Conservation (phyloP, 2,113 vertebrate species). For the Choloepus hoffmanni region DNA sequence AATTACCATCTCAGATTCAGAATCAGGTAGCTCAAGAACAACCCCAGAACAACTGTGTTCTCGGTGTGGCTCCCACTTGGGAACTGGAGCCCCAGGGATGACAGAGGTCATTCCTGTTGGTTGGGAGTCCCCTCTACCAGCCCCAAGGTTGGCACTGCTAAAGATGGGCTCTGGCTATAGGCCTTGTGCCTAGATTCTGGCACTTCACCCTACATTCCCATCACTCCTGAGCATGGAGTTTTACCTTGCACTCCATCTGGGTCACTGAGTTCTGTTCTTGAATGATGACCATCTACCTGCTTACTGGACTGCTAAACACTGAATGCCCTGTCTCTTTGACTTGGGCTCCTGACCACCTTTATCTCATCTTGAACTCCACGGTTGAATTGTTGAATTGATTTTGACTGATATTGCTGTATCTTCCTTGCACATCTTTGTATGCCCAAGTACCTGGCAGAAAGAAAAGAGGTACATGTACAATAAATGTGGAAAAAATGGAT, state of each 20-base stretch:
- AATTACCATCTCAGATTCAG: neutral
- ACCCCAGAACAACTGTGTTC: neutral
- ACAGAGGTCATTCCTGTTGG: neutral
- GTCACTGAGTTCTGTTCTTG: neutral
- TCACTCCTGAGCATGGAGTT: neutral
- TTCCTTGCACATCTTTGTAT: neutral
- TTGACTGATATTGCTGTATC: neutral
- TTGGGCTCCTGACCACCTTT: neutral
- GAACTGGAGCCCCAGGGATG: neutral
- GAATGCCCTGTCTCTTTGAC: neutral
- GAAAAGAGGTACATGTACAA: neutral
- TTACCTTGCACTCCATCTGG: neutral
- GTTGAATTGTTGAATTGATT: neutral
- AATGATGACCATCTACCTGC: neutral
- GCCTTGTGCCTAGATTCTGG: neutral
- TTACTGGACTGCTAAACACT: neutral
- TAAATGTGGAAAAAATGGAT: neutral
- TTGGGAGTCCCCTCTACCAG: neutral
- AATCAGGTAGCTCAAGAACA: neutral
- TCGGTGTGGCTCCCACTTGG: neutral
- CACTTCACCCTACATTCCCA: neutral
- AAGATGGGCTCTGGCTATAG: neutral
- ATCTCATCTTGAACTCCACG: neutral
- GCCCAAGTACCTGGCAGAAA: neutral
- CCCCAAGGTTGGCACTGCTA: neutral